Conservation (phyloP, 2,888 invertebrate species). For the Eueremaeus valkanovi region DNA sequence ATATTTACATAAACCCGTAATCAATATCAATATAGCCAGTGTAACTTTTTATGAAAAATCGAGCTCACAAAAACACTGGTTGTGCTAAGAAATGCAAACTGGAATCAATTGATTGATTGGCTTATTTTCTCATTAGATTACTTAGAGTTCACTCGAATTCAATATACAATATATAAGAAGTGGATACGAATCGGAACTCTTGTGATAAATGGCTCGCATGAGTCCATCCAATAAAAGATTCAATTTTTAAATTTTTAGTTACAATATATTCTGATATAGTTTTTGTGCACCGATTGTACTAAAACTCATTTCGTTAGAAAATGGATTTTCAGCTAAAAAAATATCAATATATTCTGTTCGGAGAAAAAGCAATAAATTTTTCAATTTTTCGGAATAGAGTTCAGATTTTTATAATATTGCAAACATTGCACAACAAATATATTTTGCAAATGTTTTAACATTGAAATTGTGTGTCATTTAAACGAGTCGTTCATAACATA, state of each 20-base stretch:
- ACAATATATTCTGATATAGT: not conserved
- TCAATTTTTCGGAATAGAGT: not conserved
- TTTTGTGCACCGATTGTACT: conserved; percentile 6
- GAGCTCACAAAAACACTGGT: no score
- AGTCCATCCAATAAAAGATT: conserved; percentile 15
- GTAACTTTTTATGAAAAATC: no score
- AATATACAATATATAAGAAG: no score
- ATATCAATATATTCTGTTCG: not conserved
- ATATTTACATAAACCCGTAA: no score
- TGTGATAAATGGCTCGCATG: conserved; percentile 32
- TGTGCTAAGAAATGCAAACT: no score
- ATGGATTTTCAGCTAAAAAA: not conserved
- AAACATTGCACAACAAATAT: not conserved
- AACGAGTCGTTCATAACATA: no score
- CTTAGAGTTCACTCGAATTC: no score
- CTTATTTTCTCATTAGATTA: no score
- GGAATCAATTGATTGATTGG: no score
- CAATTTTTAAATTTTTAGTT: conserved; percentile 27
- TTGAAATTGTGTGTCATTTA: no score
- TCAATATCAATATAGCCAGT: no score
- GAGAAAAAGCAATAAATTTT: conserved; percentile 6
- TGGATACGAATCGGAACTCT: conserved; percentile 7
- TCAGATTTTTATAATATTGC: conserved; percentile 7
- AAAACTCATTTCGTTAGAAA: not conserved
- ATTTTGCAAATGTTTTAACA: no score